phyloP scores from a whole-genome alignment of 1,140 invertebrate genomes.

The Euglossa dilemma region DNA sequence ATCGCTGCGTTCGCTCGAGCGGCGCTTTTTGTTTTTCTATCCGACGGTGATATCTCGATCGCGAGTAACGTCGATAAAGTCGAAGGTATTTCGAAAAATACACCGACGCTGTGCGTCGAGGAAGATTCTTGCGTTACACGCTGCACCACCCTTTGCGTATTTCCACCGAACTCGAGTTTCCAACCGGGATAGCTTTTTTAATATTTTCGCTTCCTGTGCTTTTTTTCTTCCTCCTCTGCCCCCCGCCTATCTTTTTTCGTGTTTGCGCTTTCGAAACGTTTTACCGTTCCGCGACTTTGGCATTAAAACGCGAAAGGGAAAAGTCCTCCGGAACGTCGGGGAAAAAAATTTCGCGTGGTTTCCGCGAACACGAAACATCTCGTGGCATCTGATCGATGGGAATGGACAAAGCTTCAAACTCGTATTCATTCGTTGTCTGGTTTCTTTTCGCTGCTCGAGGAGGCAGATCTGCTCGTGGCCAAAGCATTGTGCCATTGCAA shows the following conservation, averaged over 20 bases:
- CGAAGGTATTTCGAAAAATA: too few species aligned
- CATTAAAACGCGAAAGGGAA: constrained; percentile 19
- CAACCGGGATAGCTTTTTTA: not conserved
- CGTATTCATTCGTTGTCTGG: constrained; percentile 21
- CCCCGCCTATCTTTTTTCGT: not conserved
- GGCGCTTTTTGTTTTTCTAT: not conserved
- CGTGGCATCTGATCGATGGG: constrained; percentile 13
- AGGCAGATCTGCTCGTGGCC: constrained; percentile 24
- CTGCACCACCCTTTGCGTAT: not conserved
- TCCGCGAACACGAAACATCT: constrained; percentile 1
- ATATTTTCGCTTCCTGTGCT: not conserved
- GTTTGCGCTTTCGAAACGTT: not conserved
- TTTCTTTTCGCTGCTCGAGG: constrained; percentile 39
- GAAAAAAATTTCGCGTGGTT: constrained; percentile 39
- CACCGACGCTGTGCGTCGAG: not conserved
- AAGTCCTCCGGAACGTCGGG: not conserved
- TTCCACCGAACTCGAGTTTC: not conserved
- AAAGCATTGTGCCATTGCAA: constrained; percentile 52
- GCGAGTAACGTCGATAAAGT: not conserved
- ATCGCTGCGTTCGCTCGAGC: not conserved
- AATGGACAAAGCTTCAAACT: constrained; percentile 17
- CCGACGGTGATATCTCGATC: not conserved
- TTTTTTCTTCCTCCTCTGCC: not conserved
- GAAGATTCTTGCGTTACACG: not conserved
- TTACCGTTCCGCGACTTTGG: not conserved